These are phyloP conservation scores for Somateria mollissima DNA, from an alignment of 2,797 vertebrate species.

Conservation along the genomic window DNA sequence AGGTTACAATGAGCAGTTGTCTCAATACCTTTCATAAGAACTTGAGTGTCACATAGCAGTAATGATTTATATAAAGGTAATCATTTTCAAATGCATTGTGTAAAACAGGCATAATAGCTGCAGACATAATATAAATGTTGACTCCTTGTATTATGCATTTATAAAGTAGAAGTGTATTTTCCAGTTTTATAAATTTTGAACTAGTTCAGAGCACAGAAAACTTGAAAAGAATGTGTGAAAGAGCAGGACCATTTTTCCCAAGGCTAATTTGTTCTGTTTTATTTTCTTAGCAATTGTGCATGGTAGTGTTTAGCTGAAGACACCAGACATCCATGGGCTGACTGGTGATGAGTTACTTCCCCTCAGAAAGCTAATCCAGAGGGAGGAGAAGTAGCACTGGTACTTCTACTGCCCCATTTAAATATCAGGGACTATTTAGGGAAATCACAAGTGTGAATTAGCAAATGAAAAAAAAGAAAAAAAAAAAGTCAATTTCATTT, in stretches of 20 bases:
- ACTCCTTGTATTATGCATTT: background rate
- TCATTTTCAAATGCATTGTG: background rate
- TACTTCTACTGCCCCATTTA: background rate
- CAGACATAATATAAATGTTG: background rate
- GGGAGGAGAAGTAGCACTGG: background rate
- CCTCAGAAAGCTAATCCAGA: background rate
- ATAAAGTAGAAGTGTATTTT: background rate
- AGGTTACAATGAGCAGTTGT: background rate
- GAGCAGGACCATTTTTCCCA: background rate
- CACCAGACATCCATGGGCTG: background rate
- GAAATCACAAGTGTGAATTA: background rate
- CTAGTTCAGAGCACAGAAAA: background rate
- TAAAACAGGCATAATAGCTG: background rate
- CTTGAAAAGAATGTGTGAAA: background rate
- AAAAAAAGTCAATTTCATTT: background rate
- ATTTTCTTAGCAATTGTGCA: background rate
- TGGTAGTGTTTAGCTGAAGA: background rate
- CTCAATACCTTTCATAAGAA: background rate
- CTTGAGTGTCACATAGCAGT: background rate
- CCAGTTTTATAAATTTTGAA: background rate
- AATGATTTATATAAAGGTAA: background rate
- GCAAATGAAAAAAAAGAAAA: background rate
- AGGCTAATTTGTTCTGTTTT: background rate
- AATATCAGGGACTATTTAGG: background rate
- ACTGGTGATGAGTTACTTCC: background rate